Percentiles rank a stretch among this genome's conserved stretches.
These are phyloP conservation scores for Drosophila mettleri DNA, from an alignment of 2,888 invertebrate genomes.

Conservation along the genomic window DNA sequence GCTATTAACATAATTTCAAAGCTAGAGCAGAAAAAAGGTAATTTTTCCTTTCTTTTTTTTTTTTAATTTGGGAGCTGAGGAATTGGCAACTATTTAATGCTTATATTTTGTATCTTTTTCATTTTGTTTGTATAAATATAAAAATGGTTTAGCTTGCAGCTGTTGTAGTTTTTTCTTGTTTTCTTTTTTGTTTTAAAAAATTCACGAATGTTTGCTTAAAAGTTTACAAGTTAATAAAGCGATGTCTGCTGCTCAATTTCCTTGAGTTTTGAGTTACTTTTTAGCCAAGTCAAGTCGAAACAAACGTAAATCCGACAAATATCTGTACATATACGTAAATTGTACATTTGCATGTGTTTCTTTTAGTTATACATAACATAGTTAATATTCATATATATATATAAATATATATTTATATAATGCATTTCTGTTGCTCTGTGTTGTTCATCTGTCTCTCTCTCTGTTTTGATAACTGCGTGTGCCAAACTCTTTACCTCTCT, in stretches of 20 bases:
- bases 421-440: constrained; percentile 65
- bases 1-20: constrained; percentile 29
- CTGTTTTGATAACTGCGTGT: constrained; percentile 24
- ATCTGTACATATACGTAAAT: constrained; percentile 64
- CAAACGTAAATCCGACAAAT: constrained; percentile 49
- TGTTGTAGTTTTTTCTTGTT: constrained; percentile 56
- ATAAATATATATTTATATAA: constrained; percentile 57
- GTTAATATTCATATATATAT: constrained; percentile 51
- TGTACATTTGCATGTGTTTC: constrained; percentile 49
- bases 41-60: not conserved
- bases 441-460: constrained; percentile 29
- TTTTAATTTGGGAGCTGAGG: constrained; percentile 8
- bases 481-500: constrained; percentile 18
- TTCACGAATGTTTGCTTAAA: constrained; percentile 58
- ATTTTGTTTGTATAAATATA: constrained; percentile 65
- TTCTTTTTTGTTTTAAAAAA: constrained; percentile 49
- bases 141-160: constrained; percentile 71
- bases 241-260: constrained; percentile 42
- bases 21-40: constrained; percentile 36
- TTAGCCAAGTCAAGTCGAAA: constrained; percentile 37
- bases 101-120: constrained; percentile 26
- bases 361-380: constrained; percentile 70
- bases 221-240: constrained; percentile 51
- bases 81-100: constrained; percentile 52
- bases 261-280: constrained; percentile 13